Evolutionary conservation across 2,797 vertebrate genomes (phyloP), one percentile per base, ranked within the genome.

Genomic region (Ambastaia sidthimunki): DNA sequence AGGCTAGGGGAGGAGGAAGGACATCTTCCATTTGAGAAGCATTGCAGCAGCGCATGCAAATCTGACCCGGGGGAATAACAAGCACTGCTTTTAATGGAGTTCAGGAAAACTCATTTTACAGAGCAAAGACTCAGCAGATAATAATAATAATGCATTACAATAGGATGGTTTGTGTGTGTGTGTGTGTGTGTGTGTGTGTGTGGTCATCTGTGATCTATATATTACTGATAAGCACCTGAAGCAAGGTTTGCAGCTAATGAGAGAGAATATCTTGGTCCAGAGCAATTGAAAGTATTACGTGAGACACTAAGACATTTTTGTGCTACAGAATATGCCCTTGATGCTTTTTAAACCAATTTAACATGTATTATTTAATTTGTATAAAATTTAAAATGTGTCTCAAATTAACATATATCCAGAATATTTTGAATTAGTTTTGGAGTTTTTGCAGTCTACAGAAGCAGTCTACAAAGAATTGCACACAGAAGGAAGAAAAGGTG

Each of bases 71-170:
- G 96, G 96, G 96, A 98, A 91, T 92, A 91, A 93, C 86, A 94
- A 96, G 95, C 94, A 95, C 95, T 93, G 95, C 96, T 97, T 99
- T 98, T 98, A 99, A 99, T 98, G 96, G 96, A 97, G 95, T 97
- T 96, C 96, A 94, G 96, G 96, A 97, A 97, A 97, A 94, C 97
- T 98, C 95, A 96, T 97, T 97, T 97, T 96, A 95, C 95, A 97
- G 94, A 95, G 94, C 92, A 93, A 94, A 94, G 89, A 95, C 94
- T 95, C 95, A 94, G 94, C 94, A 93, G 94, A 96, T 94, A 95
- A 94, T 96, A 95, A 96, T 96, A 91, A 94, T 93, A 91, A 91
- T 91, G 69, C 48, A 80, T 76, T 79, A 78, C 37, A 74, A 66
- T 41, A 63, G 73, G 80, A 74, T n/a, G 28, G 55, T 82, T 84